These are phyloP conservation scores for Scyliorhinus canicula DNA, from an alignment of 2,797 vertebrate species.

Conservation along the genomic window DNA sequence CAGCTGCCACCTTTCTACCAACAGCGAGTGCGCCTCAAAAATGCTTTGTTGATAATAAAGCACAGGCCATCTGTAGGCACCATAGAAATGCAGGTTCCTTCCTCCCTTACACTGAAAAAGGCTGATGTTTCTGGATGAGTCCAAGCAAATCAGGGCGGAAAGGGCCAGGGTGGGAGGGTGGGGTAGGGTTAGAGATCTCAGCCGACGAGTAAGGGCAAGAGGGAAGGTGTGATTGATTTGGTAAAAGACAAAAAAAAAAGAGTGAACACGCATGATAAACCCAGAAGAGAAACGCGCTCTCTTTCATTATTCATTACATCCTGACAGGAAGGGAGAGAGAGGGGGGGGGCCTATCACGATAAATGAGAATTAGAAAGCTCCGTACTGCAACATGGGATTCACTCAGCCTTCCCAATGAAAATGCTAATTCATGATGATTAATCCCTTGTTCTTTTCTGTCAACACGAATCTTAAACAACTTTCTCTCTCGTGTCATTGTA, in stretches of 20 bases:
- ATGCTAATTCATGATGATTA: slow-evolving; percentile 69
- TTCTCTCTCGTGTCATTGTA: slow-evolving; percentile 55
- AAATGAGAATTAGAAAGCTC: slow-evolving; percentile 51
- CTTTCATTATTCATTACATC: slow-evolving; percentile 55
- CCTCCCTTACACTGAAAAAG: neutral
- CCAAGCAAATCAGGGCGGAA: too few relatives aligned
- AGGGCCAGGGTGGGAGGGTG: neutral
- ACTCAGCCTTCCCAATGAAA: slow-evolving; percentile 64
- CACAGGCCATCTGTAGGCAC: neutral
- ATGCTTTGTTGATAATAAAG: neutral
- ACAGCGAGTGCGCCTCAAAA: neutral
- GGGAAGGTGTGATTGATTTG: neutral
- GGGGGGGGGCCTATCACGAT: slow-evolving; percentile 56
- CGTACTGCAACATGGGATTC: slow-evolving; percentile 50
- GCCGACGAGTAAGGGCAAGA: neutral
- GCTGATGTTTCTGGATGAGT: neutral
- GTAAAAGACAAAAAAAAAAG: neutral
- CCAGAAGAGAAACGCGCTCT: slow-evolving; percentile 53
- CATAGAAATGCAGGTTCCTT: neutral
- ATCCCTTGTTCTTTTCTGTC: slow-evolving; percentile 64
- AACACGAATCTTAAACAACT: slow-evolving; percentile 40
- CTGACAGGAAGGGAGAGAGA: slow-evolving; percentile 56
- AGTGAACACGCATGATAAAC: neutral
- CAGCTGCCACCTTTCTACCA: neutral
- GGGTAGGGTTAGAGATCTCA: neutral